Percentiles rank a stretch among this genome's conserved stretches.
phyloP scores from a whole-genome alignment of 2,888 invertebrate species.

The Andrena trimmerana region DNA sequence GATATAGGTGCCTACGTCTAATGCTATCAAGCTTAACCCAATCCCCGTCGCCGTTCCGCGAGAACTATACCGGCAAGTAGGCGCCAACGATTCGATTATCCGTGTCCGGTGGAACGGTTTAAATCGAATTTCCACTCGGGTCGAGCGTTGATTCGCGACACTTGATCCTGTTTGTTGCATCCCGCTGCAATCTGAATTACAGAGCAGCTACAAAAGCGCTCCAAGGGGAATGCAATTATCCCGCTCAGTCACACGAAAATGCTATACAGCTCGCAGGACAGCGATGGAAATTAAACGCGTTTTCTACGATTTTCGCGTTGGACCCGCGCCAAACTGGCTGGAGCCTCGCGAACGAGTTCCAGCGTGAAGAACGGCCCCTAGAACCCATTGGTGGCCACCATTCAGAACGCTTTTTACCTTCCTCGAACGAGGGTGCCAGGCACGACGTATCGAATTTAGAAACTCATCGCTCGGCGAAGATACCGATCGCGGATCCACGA shows the following conservation, averaged over 20 bases:
- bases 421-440: conserved; percentile 5
- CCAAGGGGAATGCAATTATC: conserved; percentile 47
- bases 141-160: conserved; percentile 12
- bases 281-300: conserved; percentile 55
- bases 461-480: conserved; percentile 36
- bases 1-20: not conserved
- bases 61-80: conserved; percentile 3
- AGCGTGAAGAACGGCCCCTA: not conserved
- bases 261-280: conserved; percentile 3
- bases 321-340: conserved; percentile 35
- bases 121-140: conserved; percentile 43
- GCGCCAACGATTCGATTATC: conserved; percentile 13
- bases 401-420: not conserved
- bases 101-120: conserved; percentile 23
- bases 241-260: conserved; percentile 41
- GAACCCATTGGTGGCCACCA: not conserved
- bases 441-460: conserved; percentile 35
- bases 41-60: not conserved
- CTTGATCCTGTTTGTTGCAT: conserved; percentile 22
- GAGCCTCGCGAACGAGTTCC: not conserved
- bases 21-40: not conserved
- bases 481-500: conserved; percentile 46
- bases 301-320: conserved; percentile 27
- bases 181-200: conserved; percentile 17
- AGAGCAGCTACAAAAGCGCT: conserved; percentile 20